Evolutionary conservation across 2,888 invertebrate genomes (phyloP).

Genomic region (Tipula helvola): DNA sequence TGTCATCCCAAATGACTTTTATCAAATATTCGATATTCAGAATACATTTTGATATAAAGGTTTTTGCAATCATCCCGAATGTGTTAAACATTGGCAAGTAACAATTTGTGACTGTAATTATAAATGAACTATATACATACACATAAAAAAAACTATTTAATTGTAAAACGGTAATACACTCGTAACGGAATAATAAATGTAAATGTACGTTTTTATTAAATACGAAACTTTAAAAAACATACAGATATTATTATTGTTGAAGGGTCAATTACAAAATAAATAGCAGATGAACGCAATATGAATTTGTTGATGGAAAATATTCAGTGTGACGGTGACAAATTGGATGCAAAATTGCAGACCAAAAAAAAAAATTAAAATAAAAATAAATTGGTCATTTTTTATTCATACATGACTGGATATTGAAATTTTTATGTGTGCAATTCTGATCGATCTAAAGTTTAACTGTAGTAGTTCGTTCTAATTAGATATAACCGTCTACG

Average conservation of each 20-base stretch:
- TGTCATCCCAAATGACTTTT: not conserved
- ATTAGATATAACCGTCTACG: too few species aligned
- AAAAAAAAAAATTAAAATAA: not conserved
- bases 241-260: not conserved
- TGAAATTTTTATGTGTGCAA: not conserved
- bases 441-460: too few species aligned
- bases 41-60: too few species aligned
- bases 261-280: not conserved
- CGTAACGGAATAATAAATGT: not conserved
- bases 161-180: not conserved
- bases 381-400: not conserved
- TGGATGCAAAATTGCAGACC: not conserved
- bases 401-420: not conserved
- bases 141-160: not conserved
- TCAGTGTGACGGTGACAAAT: not conserved
- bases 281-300: not conserved
- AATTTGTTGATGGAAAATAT: not conserved
- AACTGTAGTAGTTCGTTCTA: too few species aligned
- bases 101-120: not conserved
- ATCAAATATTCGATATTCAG: too few species aligned
- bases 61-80: not conserved
- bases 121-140: not conserved
- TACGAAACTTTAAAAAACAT: too few species aligned
- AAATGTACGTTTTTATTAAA: not conserved
- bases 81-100: not conserved